Conservation (phyloP, 2,888 invertebrate species). For the Tenthredo scrophulariae region DNA sequence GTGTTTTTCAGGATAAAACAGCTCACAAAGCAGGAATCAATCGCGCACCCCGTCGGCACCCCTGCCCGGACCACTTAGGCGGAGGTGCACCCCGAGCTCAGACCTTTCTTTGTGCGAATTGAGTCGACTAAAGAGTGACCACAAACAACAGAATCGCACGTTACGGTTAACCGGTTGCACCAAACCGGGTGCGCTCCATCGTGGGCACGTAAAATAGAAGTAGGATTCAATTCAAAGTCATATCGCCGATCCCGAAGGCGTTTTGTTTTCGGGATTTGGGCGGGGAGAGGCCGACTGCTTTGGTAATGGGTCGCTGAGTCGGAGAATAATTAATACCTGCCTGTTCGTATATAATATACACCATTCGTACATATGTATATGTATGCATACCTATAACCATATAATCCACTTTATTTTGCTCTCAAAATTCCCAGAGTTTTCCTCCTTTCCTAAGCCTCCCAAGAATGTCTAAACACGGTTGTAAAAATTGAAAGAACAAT, state of each 20-base stretch:
- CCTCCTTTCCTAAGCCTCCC: background rate
- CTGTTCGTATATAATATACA: background rate
- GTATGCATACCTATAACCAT: background rate
- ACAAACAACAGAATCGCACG: conserved; percentile 75
- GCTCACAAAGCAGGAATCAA: conserved; percentile 42
- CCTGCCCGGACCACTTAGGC: conserved; percentile 48
- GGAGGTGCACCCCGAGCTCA: conserved; percentile 49
- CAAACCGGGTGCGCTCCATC: conserved; percentile 64
- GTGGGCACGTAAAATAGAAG: conserved; percentile 59
- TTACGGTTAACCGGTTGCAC: conserved; percentile 70
- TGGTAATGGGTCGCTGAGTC: conserved; percentile 74
- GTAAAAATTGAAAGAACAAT: background rate
- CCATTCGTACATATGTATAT: background rate
- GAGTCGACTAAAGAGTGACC: conserved; percentile 71
- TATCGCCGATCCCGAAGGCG: conserved; percentile 74
- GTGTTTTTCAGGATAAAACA: conserved; percentile 39
- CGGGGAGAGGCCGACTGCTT: conserved; percentile 77
- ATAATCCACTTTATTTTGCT: background rate
- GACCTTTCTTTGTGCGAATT: conserved; percentile 43
- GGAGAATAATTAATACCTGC: conserved; percentile 62
- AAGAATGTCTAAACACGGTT: background rate
- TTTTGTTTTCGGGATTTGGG: conserved; percentile 76
- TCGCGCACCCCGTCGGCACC: conserved; percentile 46
- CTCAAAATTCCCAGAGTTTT: background rate
- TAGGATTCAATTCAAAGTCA: conserved; percentile 67